Evolutionary conservation across 1,140 invertebrate genomes (phyloP), one percentile per base, ranked within the genome.

Genomic region (Colletes latitarsis): DNA sequence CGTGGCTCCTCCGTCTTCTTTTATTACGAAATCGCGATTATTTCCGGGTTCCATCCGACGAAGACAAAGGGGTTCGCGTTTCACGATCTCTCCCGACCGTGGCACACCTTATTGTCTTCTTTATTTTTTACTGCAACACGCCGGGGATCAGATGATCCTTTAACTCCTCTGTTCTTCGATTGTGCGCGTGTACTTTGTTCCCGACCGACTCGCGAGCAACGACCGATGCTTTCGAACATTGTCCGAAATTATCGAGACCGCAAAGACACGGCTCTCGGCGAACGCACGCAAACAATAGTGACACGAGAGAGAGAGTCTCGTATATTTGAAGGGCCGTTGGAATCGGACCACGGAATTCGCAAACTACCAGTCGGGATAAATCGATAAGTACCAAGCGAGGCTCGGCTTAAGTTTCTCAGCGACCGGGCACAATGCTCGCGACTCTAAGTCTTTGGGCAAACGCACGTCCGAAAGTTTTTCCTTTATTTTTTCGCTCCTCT

Each of bases 11-110:
- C 30, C 19, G 6, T 30, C 60, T 52, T 63, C 19, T 63, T 68
- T 10, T 17, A 15, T 17, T 49, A 74, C 71, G 55, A 74, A 81
- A 74, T 74, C 71, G 71, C 81, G 74, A 82, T 85, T 85, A 82
- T 85, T 82, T 85, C 81, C 83, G 74, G 77, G 64, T 57, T 63
- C 14, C 60, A 15, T 52, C 60, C 46, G 19, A 64, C 52, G 53
- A 57, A 79, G 66, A 77, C 58, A 73, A 75, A 74, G 60, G 46
- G 58, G 46, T 53, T 15, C 60, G 58, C 21, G 41, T 63, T 63
- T 64, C 53, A 74, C 74, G 74, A 74, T 52, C 55, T 53, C 66
- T 39, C 1, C 52, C 67, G 21, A 69, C 67, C 30, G 30, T 17
- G 58, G 12, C 41, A 9, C 21, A 30, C 17, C 21, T n/a, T 46